phyloP scores from a whole-genome alignment of 2,797 vertebrate genomes.

The Neosilurus hyrtlii region DNA sequence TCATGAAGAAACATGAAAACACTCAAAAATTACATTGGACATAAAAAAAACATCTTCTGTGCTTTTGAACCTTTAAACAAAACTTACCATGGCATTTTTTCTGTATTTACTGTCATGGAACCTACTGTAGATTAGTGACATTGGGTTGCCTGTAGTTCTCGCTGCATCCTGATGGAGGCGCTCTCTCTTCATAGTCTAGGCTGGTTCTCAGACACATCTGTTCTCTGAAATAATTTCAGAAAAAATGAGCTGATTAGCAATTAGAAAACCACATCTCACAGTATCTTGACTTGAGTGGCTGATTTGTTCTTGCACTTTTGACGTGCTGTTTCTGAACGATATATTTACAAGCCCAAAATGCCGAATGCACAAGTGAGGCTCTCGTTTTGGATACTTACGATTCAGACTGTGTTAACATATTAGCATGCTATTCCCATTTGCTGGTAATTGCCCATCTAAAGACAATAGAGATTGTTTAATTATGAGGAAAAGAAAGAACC shows the following conservation, averaged over 20 bases:
- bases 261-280: constrained; percentile 22
- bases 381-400: constrained; percentile 21
- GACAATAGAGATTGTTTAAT: constrained; percentile 48
- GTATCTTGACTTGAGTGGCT: constrained; percentile 29
- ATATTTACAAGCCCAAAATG: constrained; percentile 21
- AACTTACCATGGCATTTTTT: not conserved
- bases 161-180: constrained; percentile 50
- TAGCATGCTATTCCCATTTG: constrained; percentile 36
- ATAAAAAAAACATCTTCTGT: too few relatives aligned
- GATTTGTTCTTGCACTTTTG: constrained; percentile 32
- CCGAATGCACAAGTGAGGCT: constrained; percentile 27
- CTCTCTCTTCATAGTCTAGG: constrained; percentile 45
- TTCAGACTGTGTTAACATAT: constrained; percentile 15
- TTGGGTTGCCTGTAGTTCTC: constrained; percentile 3
- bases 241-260: constrained; percentile 41
- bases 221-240: constrained; percentile 31
- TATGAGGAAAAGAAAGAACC: constrained; percentile 24
- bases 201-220: constrained; percentile 13
- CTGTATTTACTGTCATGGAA: not conserved
- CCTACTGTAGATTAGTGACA: not conserved
- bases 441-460: constrained; percentile 27
- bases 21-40: too few relatives aligned
- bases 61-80: not conserved
- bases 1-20: too few relatives aligned
- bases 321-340: constrained; percentile 23